Conservation (phyloP, 2,888 invertebrate species). For the Leptothorax acervorum region DNA sequence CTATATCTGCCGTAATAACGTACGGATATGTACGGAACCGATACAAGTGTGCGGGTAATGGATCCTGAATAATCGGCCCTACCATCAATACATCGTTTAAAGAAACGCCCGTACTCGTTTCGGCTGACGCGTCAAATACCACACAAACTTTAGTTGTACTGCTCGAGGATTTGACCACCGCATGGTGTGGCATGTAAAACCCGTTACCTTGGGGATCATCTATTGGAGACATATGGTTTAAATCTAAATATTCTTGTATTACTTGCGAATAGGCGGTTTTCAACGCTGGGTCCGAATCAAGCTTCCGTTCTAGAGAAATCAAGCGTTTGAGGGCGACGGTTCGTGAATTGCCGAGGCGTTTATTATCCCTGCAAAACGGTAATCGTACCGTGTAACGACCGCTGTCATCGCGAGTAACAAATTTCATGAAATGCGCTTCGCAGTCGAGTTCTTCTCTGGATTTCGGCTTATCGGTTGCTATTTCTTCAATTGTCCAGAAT, state of each 20-base stretch:
- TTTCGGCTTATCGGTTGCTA: rapidly evolving
- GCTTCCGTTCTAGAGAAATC: not conserved
- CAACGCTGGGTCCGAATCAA: not conserved
- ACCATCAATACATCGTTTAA: not conserved
- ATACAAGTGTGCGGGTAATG: not conserved
- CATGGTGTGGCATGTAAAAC: not conserved
- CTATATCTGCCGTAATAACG: not conserved
- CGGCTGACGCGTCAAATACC: not conserved
- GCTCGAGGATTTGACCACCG: not conserved
- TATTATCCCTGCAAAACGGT: not conserved
- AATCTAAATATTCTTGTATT: not conserved
- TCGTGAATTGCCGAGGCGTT: not conserved
- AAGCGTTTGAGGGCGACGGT: not conserved
- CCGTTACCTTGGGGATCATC: not conserved
- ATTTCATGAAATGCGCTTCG: not conserved
- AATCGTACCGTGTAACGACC: constrained; percentile 9
- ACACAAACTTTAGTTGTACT: not conserved
- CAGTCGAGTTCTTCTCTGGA: not conserved
- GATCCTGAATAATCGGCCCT: not conserved
- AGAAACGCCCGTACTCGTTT: not conserved
- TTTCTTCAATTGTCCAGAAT: not conserved
- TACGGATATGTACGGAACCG: not conserved
- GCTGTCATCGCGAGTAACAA: not conserved
- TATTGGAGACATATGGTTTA: not conserved
- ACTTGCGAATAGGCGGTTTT: not conserved